Conservation (phyloP, 2,888 invertebrate genomes). For the Timema podura region DNA sequence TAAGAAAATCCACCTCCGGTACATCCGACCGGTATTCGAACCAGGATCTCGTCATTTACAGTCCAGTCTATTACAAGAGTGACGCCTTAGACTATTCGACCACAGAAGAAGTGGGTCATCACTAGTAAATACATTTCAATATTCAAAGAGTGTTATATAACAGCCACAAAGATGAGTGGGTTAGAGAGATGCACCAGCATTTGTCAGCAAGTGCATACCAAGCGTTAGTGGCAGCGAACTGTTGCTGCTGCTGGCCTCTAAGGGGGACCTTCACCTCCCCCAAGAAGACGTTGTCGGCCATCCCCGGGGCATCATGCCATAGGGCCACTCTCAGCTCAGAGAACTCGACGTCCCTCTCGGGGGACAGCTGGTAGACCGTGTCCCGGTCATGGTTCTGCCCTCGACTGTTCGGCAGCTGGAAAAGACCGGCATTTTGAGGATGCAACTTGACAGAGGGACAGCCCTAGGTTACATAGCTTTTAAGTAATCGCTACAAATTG, state of each 20-base stretch:
- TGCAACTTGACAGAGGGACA: too few species aligned
- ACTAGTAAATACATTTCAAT: neutral
- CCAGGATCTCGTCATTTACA: too few species aligned
- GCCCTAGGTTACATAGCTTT: too few species aligned
- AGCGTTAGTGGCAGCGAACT: constrained; percentile 60
- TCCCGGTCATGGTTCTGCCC: constrained; percentile 35
- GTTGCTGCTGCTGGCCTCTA: constrained; percentile 61
- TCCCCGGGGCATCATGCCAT: constrained; percentile 79
- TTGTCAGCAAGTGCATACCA: constrained; percentile 55
- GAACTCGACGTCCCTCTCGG: constrained; percentile 59
- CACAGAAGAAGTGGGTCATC: too few species aligned
- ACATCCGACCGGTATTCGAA: too few species aligned
- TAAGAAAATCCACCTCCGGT: too few species aligned
- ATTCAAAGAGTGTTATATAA: neutral
- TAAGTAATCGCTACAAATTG: too few species aligned
- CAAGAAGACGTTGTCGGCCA: constrained; percentile 77
- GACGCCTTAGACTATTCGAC: too few species aligned
- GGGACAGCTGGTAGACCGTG: constrained; percentile 26
- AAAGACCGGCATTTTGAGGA: neutral
- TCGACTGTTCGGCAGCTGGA: constrained; percentile 33
- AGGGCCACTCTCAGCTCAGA: constrained; percentile 77
- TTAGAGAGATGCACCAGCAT: neutral
- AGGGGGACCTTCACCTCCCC: constrained; percentile 82
- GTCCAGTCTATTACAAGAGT: too few species aligned
- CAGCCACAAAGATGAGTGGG: neutral